Conservation (phyloP, 2,888 invertebrate genomes). For the Thelaira solivaga region DNA sequence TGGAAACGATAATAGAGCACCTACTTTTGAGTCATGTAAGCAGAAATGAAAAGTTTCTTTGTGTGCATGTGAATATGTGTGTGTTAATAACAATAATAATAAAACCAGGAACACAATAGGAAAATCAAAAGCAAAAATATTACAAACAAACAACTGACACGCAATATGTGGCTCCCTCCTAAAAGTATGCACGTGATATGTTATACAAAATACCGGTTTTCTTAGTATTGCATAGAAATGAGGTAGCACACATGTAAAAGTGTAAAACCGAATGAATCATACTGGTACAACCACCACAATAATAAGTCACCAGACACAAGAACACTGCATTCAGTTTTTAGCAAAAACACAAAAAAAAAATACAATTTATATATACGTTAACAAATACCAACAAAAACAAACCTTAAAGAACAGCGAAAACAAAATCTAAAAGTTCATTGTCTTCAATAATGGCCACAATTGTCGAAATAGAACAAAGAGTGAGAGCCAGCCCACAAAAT, state of each 20-base stretch:
- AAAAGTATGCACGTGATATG: conserved; percentile 54
- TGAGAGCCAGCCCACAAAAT: conserved; percentile 23
- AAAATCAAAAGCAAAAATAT: background rate
- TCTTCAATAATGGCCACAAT: conserved; percentile 53
- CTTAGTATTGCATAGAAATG: background rate
- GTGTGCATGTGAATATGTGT: no score
- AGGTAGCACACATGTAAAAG: background rate
- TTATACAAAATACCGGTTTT: conserved; percentile 29
- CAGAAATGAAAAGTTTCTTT: conserved; percentile 55
- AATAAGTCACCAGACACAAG: conserved; percentile 48
- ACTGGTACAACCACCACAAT: conserved; percentile 42
- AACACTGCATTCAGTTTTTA: conserved; percentile 52
- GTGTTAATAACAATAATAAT: background rate
- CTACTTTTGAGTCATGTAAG: background rate
- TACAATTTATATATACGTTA: no score
- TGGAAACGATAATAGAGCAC: conserved; percentile 11
- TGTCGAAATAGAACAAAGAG: conserved; percentile 9
- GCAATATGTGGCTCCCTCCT: conserved; percentile 43
- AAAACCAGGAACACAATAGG: background rate
- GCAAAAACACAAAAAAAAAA: background rate
- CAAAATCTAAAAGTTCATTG: conserved; percentile 61
- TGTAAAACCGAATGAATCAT: conserved; percentile 14
- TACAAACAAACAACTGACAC: conserved; percentile 32
- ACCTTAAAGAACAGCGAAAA: conserved; percentile 39
- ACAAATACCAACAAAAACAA: conserved; percentile 3